phyloP scores from a whole-genome alignment of 2,797 vertebrate genomes.

The Myotis pilosus region DNA sequence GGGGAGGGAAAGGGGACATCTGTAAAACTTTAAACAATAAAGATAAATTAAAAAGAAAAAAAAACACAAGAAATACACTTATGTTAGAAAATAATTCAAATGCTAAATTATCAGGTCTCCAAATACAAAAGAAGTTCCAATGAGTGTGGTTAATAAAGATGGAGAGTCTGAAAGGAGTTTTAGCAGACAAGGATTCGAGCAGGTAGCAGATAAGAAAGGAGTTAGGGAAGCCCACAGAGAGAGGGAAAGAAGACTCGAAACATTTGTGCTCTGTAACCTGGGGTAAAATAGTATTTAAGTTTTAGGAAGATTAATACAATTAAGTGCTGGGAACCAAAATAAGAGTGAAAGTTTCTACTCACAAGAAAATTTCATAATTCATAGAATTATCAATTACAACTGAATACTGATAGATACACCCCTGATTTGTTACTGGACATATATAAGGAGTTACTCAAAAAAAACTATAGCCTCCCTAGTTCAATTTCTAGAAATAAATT shows the following conservation, averaged over 20 bases:
- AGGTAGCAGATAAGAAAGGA: background rate
- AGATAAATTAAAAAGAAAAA: too few relatives aligned
- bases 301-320: background rate
- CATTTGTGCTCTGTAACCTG: background rate
- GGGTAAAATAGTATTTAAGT: background rate
- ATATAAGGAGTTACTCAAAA: background rate
- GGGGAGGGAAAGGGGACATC: too few relatives aligned
- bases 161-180: background rate
- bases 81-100: background rate
- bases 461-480: background rate
- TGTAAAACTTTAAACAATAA: too few relatives aligned
- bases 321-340: background rate
- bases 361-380: background rate
- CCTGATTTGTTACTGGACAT: background rate
- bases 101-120: background rate
- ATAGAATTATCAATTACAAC: background rate
- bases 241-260: background rate
- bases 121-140: background rate
- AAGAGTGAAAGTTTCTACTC: background rate
- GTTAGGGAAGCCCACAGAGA: background rate
- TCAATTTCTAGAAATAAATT: slow-evolving; percentile 25
- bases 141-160: background rate
- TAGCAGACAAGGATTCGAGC: background rate
- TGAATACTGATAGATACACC: background rate
- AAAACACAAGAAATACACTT: background rate